A percentile compares a stretch with the other conserved stretches of the same genome.
Conservation (phyloP, 1,140 invertebrate species). For the Penaeus indicus region DNA sequence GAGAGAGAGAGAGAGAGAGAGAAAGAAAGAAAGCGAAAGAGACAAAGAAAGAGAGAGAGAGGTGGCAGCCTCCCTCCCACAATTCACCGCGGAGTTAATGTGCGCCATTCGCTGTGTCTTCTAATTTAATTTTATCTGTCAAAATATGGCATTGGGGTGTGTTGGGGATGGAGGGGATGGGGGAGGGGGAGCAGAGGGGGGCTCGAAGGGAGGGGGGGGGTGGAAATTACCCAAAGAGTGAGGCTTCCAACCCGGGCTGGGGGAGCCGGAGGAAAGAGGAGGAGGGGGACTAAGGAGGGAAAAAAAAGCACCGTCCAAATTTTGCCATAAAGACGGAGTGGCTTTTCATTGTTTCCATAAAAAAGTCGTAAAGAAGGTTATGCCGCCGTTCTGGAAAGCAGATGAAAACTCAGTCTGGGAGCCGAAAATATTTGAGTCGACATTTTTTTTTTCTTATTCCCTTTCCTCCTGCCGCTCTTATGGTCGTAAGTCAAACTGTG, state of each 20-base stretch:
- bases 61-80: background rate
- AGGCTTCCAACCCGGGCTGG: no score
- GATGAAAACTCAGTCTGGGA: constrained; percentile 51
- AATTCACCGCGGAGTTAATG: constrained; percentile 47
- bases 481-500: no score
- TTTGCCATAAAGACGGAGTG: constrained; percentile 60
- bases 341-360: constrained; percentile 61
- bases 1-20: background rate
- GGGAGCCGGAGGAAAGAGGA: background rate
- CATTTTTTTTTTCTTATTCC: no score
- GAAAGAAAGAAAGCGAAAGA: no score
- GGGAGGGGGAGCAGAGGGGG: constrained; percentile 5
- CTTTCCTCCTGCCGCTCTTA: no score
- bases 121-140: constrained; percentile 62
- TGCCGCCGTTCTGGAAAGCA: constrained; percentile 43
- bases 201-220: background rate
- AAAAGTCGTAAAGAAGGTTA: constrained; percentile 58
- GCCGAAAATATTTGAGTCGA: constrained; percentile 18
- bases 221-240: background rate
- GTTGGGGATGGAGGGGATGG: background rate
- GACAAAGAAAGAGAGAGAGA: background rate
- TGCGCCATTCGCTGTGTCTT: constrained; percentile 48
- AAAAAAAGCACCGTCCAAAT: constrained; percentile 33
- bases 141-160: constrained; percentile 45
- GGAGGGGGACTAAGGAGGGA: background rate